Base-by-base conservation (phyloP, 1,140 invertebrate genomes). In the Callitettix versicolor region DNA sequence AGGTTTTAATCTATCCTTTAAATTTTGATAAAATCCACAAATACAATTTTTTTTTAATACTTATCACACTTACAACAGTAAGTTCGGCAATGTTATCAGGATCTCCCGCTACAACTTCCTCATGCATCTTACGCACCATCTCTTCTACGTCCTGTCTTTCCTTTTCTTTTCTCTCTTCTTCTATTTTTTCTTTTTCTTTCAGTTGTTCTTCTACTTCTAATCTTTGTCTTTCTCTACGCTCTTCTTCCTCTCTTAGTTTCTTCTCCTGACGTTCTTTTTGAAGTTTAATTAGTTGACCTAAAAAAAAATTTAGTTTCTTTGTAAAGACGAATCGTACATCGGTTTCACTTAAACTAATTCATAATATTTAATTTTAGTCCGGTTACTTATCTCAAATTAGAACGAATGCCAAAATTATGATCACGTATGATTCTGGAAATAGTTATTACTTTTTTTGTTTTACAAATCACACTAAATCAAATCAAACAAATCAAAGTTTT, bases 191-290 rank as follows among this genome's bases (percentile, higher is more conserved):
- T 20, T 44, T 44, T 52, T 59, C 60, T 46, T 60, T 52, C 38
- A 49, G 46, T 38, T 36, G 11, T 17, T 69, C 66, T 55, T 72
- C 67, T 52, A 64, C 65, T 42, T 74, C 71, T 57, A 73, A 74
- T 48, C 69, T 66, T 46, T 75, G 68, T 42, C 72, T 72, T 55
- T 77, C 73, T 60, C 71, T 70, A 51, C 65, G 72, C 56, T 76
- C 71, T 58, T 76, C 76, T 63, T 77, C 73, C 57, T 75, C 68
- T 60, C 69, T 60, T 15, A 69, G 67, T 22, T 64, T 58, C 46
- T 72, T 72, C 54, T 79, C 73, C 60, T 75, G 71, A 3, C 73
- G 65, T 59, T 79, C 78, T 63, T 79, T 76, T 61, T 75, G 73
- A 9, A 69, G 57, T 68, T 76, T 79, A 14, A 73, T 58, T 50